Evolutionary conservation across 2,888 invertebrate genomes (phyloP).

Genomic region (Nymphalis polychloros): DNA sequence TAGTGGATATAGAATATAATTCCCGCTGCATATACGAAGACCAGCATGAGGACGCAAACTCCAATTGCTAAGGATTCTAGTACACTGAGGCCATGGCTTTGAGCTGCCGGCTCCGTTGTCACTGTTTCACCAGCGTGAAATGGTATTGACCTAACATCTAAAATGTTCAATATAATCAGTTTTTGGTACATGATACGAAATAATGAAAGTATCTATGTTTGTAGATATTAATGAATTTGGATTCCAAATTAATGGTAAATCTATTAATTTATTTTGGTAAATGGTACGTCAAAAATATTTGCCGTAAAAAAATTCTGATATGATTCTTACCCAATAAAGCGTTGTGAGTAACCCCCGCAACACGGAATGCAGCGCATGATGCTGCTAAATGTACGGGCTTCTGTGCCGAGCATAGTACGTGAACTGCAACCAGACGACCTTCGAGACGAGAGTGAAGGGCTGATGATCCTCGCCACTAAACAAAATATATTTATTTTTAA

Average conservation of each 20-base stretch:
- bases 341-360: slow-evolving; percentile 87
- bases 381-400: slow-evolving; percentile 83
- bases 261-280: too few relatives aligned
- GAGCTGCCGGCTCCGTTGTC: slow-evolving; percentile 72
- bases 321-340: slow-evolving; percentile 59
- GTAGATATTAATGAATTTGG: too few relatives aligned
- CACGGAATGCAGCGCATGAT: slow-evolving; percentile 91
- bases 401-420: slow-evolving; percentile 88
- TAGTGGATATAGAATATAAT: slow-evolving; percentile 91
- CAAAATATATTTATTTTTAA: not conserved
- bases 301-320: not conserved
- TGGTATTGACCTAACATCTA: slow-evolving; percentile 90
- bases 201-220: not conserved
- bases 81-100: slow-evolving; percentile 85
- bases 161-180: slow-evolving; percentile 21
- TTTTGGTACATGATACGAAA: not conserved
- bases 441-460: slow-evolving; percentile 87
- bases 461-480: slow-evolving; percentile 92
- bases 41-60: slow-evolving; percentile 88
- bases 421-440: slow-evolving; percentile 89
- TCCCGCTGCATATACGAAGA: slow-evolving; percentile 91
- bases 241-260: too few relatives aligned
- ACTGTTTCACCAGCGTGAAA: slow-evolving; percentile 85
- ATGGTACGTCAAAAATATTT: too few relatives aligned
- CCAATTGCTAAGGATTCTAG: slow-evolving; percentile 91